These are phyloP conservation scores for Drosophila burlai DNA, from an alignment of 1,140 invertebrate genomes.

Conservation along the genomic window DNA sequence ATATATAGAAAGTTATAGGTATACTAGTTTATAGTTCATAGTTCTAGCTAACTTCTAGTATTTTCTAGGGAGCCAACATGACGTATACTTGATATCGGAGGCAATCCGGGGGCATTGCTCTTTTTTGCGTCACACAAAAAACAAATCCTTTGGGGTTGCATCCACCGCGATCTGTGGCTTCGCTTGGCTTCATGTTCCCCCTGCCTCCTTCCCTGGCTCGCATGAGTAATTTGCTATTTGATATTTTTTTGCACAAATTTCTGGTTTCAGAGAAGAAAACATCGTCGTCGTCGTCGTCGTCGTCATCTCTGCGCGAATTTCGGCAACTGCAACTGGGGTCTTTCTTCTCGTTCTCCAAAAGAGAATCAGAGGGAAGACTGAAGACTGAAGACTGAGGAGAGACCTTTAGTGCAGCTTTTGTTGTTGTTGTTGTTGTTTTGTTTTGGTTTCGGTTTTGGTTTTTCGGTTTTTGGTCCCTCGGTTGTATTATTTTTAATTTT, in stretches of 20 bases:
- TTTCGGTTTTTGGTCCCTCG: constrained; percentile 32
- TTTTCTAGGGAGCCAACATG: too few relatives aligned
- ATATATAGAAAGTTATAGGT: not conserved
- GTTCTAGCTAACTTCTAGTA: too few relatives aligned
- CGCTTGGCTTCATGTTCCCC: not conserved
- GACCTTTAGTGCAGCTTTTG: constrained; percentile 52
- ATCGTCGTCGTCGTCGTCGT: not conserved
- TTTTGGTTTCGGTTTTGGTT: constrained; percentile 61
- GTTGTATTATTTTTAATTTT: constrained; percentile 51
- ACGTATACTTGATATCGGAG: constrained; percentile 39
- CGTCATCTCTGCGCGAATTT: constrained; percentile 46
- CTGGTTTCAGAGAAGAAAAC: constrained; percentile 25
- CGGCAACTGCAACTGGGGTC: constrained; percentile 55
- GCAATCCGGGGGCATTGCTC: not conserved
- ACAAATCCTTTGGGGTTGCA: not conserved
- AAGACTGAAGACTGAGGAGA: not conserved
- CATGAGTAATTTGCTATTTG: constrained; percentile 82
- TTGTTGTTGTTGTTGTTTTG: constrained; percentile 46
- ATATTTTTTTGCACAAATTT: constrained; percentile 66
- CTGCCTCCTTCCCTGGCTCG: not conserved
- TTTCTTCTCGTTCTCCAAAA: constrained; percentile 5
- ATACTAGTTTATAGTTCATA: not conserved
- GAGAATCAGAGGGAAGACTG: not conserved
- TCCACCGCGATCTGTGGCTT: not conserved
- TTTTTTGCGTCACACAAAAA: not conserved